Evolutionary conservation across 2,113 vertebrate species (phyloP), one percentile per base, ranked within the genome.

Genomic region (Phainopepla nitens): DNA sequence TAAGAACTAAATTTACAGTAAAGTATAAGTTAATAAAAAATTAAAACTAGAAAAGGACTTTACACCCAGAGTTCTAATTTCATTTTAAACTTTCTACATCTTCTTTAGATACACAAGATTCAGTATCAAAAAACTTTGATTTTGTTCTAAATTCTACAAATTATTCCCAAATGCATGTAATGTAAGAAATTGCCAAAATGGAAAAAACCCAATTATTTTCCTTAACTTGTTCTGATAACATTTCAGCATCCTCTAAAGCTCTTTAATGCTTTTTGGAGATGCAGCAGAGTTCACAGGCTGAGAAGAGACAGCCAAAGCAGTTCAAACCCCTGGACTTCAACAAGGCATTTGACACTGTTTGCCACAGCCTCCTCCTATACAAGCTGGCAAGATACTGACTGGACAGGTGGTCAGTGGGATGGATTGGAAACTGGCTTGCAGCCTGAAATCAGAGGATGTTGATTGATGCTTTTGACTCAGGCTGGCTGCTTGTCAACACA

Each of bases 91-190:
- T 76, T 90, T 79, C 65, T 72, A 35, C 5, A 36, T n/a, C 19
- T 64, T 78, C 21, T 54, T 25, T 53, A 80, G 11, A 42, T n/a
- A 42, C 9, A 68, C 8, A 61, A 60, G 44, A 65, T 35, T 44
- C 31, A 10, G 6, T 66, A 28, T 27, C 7, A 68, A 88, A 70
- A 77, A 54, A 18, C 36, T 45, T 86, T 50, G 13, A 18, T 58
- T 84, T 93, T 86, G 5, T 57, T 86, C 33, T 61, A 36, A 58
- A 51, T 81, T 92, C 42, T 73, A 31, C 9, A 92, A 89, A 66
- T 75, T 58, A 47, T 81, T 87, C 9, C 33, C 35, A 72, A 73
- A 71, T 54, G 6, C 9, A 5, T 49, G 4, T 33, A 60, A 58
- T 16, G 11, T 81, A 45, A 83, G 39, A 84, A 78, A 62, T 22